Percentiles rank a stretch among this genome's conserved stretches.
phyloP scores from a whole-genome alignment of 2,113 vertebrate species.

The Microcebus ravelobensis region DNA sequence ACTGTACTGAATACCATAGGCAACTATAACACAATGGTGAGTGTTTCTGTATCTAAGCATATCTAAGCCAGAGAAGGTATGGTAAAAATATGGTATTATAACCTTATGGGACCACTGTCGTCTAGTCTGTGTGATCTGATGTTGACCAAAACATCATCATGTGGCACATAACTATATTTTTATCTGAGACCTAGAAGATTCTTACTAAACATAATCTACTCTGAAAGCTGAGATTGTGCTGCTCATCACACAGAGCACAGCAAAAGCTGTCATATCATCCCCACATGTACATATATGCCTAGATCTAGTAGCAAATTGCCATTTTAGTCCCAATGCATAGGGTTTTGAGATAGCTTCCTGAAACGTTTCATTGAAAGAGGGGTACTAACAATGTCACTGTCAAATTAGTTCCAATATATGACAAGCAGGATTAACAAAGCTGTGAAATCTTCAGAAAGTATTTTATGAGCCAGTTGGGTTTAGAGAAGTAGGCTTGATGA shows the following conservation, averaged over 20 bases:
- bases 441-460: neutral
- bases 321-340: neutral
- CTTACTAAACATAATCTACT: neutral
- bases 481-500: neutral
- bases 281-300: neutral
- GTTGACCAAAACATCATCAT: neutral
- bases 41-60: neutral
- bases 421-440: constrained; percentile 13
- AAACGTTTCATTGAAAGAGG: constrained; percentile 14
- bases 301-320: neutral
- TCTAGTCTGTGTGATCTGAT: neutral
- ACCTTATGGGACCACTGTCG: neutral
- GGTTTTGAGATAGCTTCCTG: neutral
- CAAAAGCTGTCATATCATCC: neutral
- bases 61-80: neutral
- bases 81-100: neutral
- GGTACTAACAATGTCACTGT: neutral
- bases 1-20: neutral
- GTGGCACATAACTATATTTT: neutral
- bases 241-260: neutral
- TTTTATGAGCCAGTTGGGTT: neutral
- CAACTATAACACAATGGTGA: neutral
- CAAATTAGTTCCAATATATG: neutral
- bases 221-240: neutral
- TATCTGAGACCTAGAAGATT: constrained; percentile 12